phyloP scores from a whole-genome alignment of 2,797 vertebrate genomes.

The Salmo trutta region DNA sequence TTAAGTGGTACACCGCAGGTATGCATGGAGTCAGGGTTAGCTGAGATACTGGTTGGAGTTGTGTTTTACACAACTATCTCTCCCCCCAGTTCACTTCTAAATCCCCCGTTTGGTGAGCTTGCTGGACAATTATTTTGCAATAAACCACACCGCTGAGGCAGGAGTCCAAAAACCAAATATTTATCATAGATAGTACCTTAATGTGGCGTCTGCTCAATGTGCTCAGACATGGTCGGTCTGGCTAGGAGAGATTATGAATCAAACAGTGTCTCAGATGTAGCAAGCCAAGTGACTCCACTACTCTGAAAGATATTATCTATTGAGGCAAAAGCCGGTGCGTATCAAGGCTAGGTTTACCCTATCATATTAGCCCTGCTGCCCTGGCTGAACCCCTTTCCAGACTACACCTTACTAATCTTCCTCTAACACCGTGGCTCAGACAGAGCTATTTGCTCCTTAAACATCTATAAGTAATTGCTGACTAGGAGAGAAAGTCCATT shows the following conservation, averaged over 20 bases:
- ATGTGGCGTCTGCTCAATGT: neutral
- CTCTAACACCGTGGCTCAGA: neutral
- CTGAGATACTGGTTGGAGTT: neutral
- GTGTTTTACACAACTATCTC: neutral
- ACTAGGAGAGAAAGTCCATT: neutral
- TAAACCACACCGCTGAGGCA: neutral
- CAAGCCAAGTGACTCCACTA: neutral
- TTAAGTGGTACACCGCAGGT: no score
- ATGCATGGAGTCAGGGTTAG: neutral
- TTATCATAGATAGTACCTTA: neutral
- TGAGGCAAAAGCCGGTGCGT: neutral
- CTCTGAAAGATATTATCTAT: neutral
- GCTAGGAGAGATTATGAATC: neutral
- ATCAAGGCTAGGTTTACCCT: neutral
- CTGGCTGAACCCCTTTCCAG: neutral
- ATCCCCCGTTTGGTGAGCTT: neutral
- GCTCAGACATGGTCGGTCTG: neutral
- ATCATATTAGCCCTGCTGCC: neutral
- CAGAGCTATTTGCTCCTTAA: neutral
- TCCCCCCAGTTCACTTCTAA: neutral
- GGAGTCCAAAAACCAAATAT: neutral
- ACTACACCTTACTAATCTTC: neutral
- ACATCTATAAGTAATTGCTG: neutral
- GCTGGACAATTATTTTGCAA: neutral
- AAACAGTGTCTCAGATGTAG: neutral